Evolutionary conservation across 2,797 vertebrate species (phyloP).

Genomic region (Argyrosomus regius): DNA sequence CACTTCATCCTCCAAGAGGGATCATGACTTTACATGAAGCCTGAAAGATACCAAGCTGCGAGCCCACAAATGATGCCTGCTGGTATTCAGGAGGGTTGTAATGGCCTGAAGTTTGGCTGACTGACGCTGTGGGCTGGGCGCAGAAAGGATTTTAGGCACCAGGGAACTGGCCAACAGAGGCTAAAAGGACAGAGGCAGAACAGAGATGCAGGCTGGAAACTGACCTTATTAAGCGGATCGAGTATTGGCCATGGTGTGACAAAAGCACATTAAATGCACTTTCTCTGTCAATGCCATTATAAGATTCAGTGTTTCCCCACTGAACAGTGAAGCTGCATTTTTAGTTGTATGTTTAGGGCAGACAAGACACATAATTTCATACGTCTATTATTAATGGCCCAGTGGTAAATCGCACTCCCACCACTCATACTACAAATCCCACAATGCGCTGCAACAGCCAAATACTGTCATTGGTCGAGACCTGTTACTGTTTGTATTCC

Average conservation of each 20-base stretch:
- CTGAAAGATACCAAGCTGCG: background rate
- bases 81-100: background rate
- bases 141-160: background rate
- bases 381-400: too few species aligned
- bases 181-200: background rate
- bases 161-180: background rate
- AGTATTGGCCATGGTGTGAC: too few species aligned
- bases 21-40: conserved; percentile 5
- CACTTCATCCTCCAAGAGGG: background rate
- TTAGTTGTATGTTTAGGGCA: too few species aligned
- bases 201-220: background rate
- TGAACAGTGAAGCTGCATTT: background rate
- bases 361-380: too few species aligned
- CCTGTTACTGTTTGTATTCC: background rate
- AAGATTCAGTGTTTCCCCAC: background rate
- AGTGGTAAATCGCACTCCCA: too few species aligned
- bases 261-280: background rate
- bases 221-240: background rate
- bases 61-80: background rate
- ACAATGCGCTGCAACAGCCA: too few species aligned
- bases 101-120: background rate
- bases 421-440: too few species aligned
- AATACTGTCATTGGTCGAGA: too few species aligned
- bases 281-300: background rate
- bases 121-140: too few species aligned